Evolutionary conservation across 2,888 invertebrate genomes (phyloP).

Genomic region (Chymomyza amoena): DNA sequence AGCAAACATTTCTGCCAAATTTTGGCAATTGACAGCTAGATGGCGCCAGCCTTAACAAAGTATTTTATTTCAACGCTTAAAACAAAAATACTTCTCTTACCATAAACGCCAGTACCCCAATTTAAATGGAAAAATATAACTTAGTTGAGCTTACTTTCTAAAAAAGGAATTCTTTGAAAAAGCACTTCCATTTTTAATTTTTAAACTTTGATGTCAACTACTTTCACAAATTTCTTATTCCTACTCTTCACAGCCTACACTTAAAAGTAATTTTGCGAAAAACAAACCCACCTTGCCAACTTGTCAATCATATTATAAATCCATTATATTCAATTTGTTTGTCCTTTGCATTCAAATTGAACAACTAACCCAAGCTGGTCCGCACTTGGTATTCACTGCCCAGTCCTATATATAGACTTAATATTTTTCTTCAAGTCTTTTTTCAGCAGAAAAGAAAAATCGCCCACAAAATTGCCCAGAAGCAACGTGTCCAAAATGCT

Average conservation of each 20-base stretch:
- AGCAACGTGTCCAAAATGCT: constrained; percentile 2
- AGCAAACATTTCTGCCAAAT: too few relatives aligned
- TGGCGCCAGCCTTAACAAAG: too few relatives aligned
- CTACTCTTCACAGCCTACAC: not conserved
- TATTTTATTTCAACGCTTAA: too few relatives aligned
- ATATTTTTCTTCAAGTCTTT: not conserved
- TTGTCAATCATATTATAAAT: not conserved
- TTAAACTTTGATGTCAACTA: not conserved
- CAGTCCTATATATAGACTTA: not conserved
- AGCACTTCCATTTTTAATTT: too few relatives aligned
- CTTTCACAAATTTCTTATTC: not conserved
- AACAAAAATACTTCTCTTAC: too few relatives aligned
- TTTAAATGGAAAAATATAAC: too few relatives aligned
- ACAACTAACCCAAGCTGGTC: not conserved
- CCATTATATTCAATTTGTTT: not conserved
- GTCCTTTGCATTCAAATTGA: too few relatives aligned
- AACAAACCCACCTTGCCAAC: not conserved
- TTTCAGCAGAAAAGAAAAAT: constrained; percentile 7
- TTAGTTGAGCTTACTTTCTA: too few relatives aligned
- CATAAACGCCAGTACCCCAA: too few relatives aligned
- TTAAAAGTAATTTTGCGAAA: not conserved
- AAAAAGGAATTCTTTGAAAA: too few relatives aligned
- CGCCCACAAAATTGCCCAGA: constrained; percentile 28
- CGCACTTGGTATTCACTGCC: not conserved
- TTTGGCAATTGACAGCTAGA: too few relatives aligned